phyloP scores from a whole-genome alignment of 1,140 invertebrate species.

The Cydia splendana region DNA sequence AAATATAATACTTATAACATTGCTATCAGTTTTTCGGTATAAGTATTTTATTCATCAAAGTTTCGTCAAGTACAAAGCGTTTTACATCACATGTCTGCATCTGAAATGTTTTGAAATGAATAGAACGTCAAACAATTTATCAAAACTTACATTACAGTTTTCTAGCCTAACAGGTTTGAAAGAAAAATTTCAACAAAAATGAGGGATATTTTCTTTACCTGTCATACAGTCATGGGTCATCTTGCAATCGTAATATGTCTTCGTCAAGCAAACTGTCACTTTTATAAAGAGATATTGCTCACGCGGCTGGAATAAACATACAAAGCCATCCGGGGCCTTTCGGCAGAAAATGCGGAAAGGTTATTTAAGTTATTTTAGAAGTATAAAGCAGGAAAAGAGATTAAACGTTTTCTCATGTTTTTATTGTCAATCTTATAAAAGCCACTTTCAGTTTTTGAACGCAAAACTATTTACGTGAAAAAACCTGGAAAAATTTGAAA shows the following conservation, averaged over 20 bases:
- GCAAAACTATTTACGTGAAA: no score
- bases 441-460: no score
- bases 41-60: neutral
- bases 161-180: neutral
- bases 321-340: no score
- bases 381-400: no score
- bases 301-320: constrained; percentile 3
- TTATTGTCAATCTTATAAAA: no score
- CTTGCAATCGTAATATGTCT: constrained; percentile 46
- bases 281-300: constrained; percentile 53
- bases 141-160: neutral
- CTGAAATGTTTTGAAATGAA: neutral
- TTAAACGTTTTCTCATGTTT: no score
- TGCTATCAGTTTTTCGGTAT: neutral
- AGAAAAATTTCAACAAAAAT: neutral
- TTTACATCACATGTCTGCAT: neutral
- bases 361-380: no score
- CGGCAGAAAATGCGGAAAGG: neutral
- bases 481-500: no score
- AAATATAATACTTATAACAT: neutral
- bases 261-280: constrained; percentile 52
- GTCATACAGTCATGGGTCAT: constrained; percentile 35
- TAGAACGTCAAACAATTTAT: neutral
- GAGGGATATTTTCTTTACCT: neutral
- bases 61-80: neutral